These are phyloP conservation scores for Saccopteryx bilineata DNA, from an alignment of 2,113 vertebrate genomes.

Conservation along the genomic window DNA sequence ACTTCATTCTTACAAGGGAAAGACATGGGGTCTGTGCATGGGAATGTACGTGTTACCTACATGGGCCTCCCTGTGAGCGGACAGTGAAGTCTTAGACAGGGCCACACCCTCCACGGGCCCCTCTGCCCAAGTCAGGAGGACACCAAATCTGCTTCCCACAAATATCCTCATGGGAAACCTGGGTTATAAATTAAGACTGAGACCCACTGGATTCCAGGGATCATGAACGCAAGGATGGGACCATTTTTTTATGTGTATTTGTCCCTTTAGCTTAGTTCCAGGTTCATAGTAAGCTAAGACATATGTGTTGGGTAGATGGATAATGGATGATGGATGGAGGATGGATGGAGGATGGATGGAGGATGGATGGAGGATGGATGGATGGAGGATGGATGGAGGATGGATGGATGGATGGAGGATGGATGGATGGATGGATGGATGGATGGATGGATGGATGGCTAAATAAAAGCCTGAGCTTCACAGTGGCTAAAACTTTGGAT, in stretches of 20 bases:
- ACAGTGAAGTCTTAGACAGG: not conserved
- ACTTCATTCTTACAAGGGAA: not conserved
- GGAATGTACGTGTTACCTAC: not conserved
- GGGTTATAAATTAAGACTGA: not conserved
- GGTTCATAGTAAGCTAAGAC: not conserved
- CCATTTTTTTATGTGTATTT: not conserved
- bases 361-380: not conserved
- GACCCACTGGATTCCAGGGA: not conserved
- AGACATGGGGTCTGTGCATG: not conserved
- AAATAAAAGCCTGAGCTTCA: slow-evolving; percentile 24
- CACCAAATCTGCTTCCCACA: not conserved
- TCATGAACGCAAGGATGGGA: not conserved
- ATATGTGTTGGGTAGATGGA: not conserved
- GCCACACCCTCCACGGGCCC: not conserved
- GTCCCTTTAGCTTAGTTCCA: not conserved
- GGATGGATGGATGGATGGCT: not conserved
- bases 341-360: not conserved
- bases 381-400: not conserved
- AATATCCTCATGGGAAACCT: not conserved
- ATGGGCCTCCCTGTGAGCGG: not conserved
- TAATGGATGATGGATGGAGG: not conserved
- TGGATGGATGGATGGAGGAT: no score
- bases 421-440: not conserved
- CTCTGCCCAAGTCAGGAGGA: not conserved
- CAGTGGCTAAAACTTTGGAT: not conserved